These are phyloP conservation scores for Montipora efflorescens DNA, from an alignment of 64 coral and sea anemone species.

Conservation along the genomic window DNA sequence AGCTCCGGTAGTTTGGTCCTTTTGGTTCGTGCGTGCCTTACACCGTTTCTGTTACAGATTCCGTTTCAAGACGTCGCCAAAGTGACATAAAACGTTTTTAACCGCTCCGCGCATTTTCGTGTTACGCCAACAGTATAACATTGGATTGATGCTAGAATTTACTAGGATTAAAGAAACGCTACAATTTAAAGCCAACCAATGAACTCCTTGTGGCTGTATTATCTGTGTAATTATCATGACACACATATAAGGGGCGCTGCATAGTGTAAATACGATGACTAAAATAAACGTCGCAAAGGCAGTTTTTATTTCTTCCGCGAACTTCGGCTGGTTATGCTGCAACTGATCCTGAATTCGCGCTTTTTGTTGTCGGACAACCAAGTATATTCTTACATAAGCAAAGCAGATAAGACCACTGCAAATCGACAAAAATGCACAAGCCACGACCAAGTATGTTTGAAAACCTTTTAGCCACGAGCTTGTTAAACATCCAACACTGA, in stretches of 20 bases:
- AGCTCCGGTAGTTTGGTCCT: too few relatives aligned
- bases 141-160: slow-evolving; percentile 6
- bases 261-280: background rate
- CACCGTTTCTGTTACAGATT: background rate
- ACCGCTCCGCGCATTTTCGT: background rate
- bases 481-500: background rate
- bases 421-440: background rate
- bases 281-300: background rate
- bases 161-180: background rate
- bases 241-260: background rate
- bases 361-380: slow-evolving; percentile 19
- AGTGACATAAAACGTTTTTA: background rate
- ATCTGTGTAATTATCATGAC: background rate
- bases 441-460: background rate
- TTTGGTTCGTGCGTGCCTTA: background rate
- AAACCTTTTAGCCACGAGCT: background rate
- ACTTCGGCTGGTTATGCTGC: too few relatives aligned
- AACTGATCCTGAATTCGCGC: slow-evolving; percentile 7
- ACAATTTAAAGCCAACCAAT: background rate
- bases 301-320: background rate
- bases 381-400: background rate
- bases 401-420: background rate
- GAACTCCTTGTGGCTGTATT: background rate
- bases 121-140: slow-evolving; percentile 8
- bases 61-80: background rate